phyloP scores from a whole-genome alignment of 2,888 invertebrate genomes.

The Harpalus rubripes region DNA sequence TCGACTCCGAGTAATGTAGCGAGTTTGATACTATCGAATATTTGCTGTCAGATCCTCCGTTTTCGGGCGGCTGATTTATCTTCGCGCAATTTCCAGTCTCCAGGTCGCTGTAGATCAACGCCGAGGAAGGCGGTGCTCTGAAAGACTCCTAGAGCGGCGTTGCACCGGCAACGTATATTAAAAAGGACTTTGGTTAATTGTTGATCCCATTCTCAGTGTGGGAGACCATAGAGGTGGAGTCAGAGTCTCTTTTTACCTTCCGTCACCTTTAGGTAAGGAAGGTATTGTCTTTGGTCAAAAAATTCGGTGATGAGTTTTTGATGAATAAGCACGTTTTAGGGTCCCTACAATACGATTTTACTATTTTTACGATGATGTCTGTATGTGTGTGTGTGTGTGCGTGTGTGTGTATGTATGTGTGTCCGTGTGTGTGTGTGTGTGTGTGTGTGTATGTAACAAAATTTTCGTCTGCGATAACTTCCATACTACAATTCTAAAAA shows the following conservation, averaged over 20 bases:
- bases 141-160: constrained; percentile 26
- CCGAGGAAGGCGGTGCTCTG: constrained; percentile 26
- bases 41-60: neutral
- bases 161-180: neutral
- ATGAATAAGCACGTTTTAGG: no score
- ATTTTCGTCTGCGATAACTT: no score
- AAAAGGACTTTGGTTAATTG: neutral
- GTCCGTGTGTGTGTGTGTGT: no score
- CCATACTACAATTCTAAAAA: no score
- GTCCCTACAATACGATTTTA: no score
- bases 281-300: no score
- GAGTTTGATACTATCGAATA: neutral
- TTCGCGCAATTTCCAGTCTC: constrained; percentile 20
- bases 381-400: no score
- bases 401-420: no score
- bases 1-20: neutral
- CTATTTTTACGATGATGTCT: no score
- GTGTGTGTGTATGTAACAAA: no score
- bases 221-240: constrained; percentile 50
- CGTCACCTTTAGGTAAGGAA: no score
- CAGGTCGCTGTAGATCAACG: constrained; percentile 8
- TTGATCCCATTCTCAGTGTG: constrained; percentile 10
- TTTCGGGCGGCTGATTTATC: neutral
- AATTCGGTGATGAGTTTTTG: no score
- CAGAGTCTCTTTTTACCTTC: constrained; percentile 70